Base-by-base conservation (phyloP, 2,888 invertebrate species). In the Busseola fusca region DNA sequence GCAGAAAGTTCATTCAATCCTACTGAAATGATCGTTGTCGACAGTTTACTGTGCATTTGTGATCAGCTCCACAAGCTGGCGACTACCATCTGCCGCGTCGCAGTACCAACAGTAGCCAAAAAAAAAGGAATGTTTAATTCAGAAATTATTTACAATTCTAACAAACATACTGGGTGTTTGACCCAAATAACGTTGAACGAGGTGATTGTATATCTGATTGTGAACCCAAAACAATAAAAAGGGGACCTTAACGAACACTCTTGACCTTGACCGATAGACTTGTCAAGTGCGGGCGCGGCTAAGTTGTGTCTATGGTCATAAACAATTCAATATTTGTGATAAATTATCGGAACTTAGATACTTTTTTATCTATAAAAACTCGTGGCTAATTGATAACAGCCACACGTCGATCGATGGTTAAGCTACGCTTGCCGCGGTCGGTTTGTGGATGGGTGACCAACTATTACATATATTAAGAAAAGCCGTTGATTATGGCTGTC, bases 141-240 rank as follows among this genome's bases (percentile, higher is more conserved):
- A 30, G 48, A 14, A 65, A 67, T 63, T 66, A 64, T 78, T 64
- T 58, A 74, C 65, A 78, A 59, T 74, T 50, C 57, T 73, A 81
- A 69, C 69, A 54, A 81, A 64, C 54, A 34, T 56, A 64, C 66
- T 73, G 69, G 72, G 67, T 80, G 64, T 73, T 69, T 67, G 77
- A 77, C 77, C 77, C 69, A 77, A 77, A 76, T 63, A 66, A 66
- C 69, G 69, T 73, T 73, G 48, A 40, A 64, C 59, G 66, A 67
- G 65, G 76, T 81, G 81, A 80, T 81, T 80, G 81, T 81, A 60
- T 81, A 76, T 80, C 81, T 80, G 79, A 80, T 80, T 80, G 72
- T 81, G 79, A 73, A 69, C 81, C 79, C 79, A 73, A 81, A 80
- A 80, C 79, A 80, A 80, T 80, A 80, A 80, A 80, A 80, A 79